These are phyloP conservation scores for Idaea aversata DNA, from an alignment of 2,888 invertebrate species.

Conservation along the genomic window DNA sequence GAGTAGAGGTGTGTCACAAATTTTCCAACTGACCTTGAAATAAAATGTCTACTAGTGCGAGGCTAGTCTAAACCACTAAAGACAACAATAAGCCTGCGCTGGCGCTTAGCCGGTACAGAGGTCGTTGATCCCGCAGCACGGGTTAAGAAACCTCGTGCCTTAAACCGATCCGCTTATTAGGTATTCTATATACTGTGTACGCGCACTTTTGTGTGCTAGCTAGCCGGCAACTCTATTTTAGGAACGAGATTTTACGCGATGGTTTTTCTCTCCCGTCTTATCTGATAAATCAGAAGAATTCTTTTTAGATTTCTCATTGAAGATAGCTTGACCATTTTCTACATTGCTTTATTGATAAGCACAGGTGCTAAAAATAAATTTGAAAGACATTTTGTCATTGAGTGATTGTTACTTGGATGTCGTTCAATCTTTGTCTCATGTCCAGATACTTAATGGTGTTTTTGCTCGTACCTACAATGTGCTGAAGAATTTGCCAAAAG, in stretches of 20 bases:
- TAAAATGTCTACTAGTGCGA: slow-evolving; percentile 40
- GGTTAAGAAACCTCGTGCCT: slow-evolving; percentile 73
- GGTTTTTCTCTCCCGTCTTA: slow-evolving; percentile 21
- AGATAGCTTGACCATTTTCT: neutral
- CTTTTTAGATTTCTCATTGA: slow-evolving; percentile 13
- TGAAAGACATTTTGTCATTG: neutral
- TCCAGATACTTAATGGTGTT: neutral
- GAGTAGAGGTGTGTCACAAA: slow-evolving; percentile 20
- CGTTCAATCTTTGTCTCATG: neutral
- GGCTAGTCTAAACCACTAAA: slow-evolving; percentile 51
- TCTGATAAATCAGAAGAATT: slow-evolving; percentile 17
- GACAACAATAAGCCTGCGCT: slow-evolving; percentile 72
- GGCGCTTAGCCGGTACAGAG: slow-evolving; percentile 60
- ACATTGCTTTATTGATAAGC: neutral
- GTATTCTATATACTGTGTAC: slow-evolving; percentile 59
- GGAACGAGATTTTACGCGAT: slow-evolving; percentile 22
- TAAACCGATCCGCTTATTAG: slow-evolving; percentile 75
- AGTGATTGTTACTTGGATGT: neutral
- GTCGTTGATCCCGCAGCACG: slow-evolving; percentile 59
- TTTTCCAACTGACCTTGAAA: slow-evolving; percentile 50
- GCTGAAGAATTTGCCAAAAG: neutral
- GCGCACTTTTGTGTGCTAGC: slow-evolving; percentile 32
- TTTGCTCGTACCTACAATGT: neutral
- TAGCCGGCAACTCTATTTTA: slow-evolving; percentile 28
- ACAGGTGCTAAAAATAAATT: neutral